Conservation (phyloP, 2,113 vertebrate genomes). For the Triplophysa dalaica region DNA sequence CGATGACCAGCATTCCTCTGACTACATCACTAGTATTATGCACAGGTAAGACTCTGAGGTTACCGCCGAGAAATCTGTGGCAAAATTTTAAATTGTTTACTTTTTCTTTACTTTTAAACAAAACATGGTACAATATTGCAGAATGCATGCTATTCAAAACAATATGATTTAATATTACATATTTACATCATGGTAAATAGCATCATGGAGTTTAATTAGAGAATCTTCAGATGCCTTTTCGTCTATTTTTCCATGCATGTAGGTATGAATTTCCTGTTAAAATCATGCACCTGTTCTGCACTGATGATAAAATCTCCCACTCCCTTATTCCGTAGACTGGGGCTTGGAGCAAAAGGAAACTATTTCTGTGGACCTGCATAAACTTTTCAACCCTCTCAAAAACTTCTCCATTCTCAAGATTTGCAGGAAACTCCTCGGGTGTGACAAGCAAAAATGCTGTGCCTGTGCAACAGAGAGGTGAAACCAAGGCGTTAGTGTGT, state of each 20-base stretch:
- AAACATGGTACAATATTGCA: no score
- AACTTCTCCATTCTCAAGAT: conserved; percentile 67
- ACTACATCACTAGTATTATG: conserved; percentile 79
- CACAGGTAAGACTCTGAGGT: conserved; percentile 83
- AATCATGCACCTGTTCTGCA: conserved; percentile 83
- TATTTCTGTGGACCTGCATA: conserved; percentile 84
- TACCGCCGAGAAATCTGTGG: conserved; percentile 85
- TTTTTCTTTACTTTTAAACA: neutral
- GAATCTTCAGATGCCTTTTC: neutral
- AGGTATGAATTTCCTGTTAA: neutral
- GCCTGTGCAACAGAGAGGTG: conserved; percentile 72
- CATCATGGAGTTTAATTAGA: neutral
- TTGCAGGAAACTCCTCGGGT: conserved; percentile 69
- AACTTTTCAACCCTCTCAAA: conserved; percentile 78
- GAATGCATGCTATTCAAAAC: no score
- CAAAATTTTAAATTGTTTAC: conserved; percentile 41
- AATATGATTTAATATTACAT: no score
- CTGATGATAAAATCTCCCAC: conserved; percentile 75
- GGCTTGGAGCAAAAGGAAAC: conserved; percentile 84
- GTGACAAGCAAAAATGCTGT: conserved; percentile 86
- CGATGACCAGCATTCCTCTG: conserved; percentile 86
- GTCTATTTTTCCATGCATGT: neutral
- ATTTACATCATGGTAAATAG: neutral
- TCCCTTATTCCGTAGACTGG: conserved; percentile 80
- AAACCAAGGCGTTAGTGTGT: neutral